These are phyloP conservation scores for Hypotaenidia okinawae DNA, from an alignment of 2,797 vertebrate genomes.

Conservation along the genomic window DNA sequence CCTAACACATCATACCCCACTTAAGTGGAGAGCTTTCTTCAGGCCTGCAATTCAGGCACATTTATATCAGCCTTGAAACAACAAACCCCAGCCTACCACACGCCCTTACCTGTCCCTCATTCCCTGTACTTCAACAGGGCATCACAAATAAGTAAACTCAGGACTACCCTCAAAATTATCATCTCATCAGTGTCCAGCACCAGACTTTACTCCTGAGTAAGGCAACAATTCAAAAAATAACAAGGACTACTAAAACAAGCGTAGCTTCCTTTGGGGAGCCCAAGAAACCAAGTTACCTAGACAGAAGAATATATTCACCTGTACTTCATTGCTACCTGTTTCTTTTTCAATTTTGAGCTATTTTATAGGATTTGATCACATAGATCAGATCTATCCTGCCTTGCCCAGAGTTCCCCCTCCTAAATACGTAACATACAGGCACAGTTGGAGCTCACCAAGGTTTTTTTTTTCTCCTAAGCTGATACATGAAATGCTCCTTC, in stretches of 20 bases:
- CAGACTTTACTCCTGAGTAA: neutral
- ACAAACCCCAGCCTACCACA: neutral
- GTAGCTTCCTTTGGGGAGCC: neutral
- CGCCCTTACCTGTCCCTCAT: no score
- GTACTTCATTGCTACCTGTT: neutral
- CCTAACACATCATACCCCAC: neutral
- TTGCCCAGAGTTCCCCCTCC: neutral
- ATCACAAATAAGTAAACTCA: neutral
- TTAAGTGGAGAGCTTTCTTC: neutral
- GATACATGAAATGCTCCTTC: neutral
- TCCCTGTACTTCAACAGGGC: neutral
- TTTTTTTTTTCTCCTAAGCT: neutral
- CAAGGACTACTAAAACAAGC: neutral
- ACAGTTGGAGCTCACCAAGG: neutral
- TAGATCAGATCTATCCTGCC: neutral
- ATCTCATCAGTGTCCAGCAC: neutral
- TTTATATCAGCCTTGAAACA: neutral
- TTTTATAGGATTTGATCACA: neutral
- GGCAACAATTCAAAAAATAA: neutral
- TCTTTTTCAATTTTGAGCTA: neutral
- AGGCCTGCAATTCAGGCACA: neutral
- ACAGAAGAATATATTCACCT: neutral
- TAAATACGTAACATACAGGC: neutral
- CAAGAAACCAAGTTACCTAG: neutral
- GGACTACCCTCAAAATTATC: neutral